Conservation (phyloP, 2,113 vertebrate genomes). For the Chaetodon auriga region DNA sequence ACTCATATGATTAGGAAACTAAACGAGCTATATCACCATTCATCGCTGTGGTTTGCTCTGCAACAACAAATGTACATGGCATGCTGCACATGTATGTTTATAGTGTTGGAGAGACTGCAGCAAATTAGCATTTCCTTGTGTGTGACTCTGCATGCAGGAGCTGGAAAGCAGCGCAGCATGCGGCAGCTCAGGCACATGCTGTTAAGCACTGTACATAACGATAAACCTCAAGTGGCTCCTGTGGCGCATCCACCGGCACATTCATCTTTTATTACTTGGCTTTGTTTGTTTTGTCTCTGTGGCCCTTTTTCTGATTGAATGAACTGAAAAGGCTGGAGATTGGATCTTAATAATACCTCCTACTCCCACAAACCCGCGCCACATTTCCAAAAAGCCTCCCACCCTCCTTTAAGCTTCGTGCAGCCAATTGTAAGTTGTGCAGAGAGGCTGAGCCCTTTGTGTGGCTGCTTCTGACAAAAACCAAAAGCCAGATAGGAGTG, state of each 20-base stretch:
- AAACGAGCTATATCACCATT: conserved; percentile 1
- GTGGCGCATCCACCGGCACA: conserved; percentile 13
- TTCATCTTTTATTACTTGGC: conserved; percentile 65
- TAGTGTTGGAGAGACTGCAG: not conserved
- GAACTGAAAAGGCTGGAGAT: conserved; percentile 56
- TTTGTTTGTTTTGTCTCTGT: conserved; percentile 72
- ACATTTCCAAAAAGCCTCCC: conserved; percentile 26
- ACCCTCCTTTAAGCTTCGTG: conserved; percentile 13
- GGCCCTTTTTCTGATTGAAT: conserved; percentile 67
- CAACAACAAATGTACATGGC: not conserved
- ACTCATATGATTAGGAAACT: not conserved
- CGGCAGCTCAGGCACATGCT: conserved; percentile 19
- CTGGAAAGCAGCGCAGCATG: conserved; percentile 27
- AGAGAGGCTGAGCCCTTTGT: conserved; percentile 36
- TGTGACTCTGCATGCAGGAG: conserved; percentile 12
- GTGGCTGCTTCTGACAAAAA: conserved; percentile 6
- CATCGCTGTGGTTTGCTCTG: not conserved
- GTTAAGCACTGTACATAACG: conserved; percentile 24
- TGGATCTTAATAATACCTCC: conserved; percentile 56
- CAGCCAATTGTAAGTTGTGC: conserved; percentile 15
- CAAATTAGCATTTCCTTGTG: not conserved
- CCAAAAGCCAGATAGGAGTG: not conserved
- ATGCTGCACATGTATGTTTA: conserved; percentile 1
- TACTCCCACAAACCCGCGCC: conserved; percentile 15
- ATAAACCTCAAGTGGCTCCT: conserved; percentile 59